Conservation (phyloP, 2,797 vertebrate species). For the Anguilla obscura region DNA sequence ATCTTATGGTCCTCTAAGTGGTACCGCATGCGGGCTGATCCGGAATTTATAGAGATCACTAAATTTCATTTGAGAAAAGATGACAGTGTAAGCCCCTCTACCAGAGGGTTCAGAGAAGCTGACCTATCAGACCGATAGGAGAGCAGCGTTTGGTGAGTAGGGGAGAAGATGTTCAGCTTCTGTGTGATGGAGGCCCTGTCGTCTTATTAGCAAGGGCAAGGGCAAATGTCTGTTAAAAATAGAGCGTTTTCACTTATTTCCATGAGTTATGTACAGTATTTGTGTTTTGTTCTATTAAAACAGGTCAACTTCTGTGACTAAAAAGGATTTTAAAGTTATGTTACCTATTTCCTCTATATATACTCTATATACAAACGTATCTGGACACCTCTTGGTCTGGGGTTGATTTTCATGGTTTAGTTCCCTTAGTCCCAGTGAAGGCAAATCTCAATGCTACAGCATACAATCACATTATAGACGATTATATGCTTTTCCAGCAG, state of each 20-base stretch:
- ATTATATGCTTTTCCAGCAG: no score
- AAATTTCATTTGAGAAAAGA: slow-evolving; percentile 54
- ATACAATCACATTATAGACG: no score
- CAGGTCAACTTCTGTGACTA: neutral
- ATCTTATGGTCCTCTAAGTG: slow-evolving; percentile 50
- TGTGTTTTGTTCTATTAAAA: neutral
- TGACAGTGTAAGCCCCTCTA: slow-evolving; percentile 44
- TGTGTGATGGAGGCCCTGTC: neutral
- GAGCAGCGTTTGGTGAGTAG: neutral
- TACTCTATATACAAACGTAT: neutral
- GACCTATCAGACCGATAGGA: slow-evolving; percentile 26
- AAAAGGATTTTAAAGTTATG: neutral
- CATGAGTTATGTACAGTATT: neutral
- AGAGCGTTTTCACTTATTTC: neutral
- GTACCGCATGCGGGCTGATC: slow-evolving; percentile 56
- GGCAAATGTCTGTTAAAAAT: neutral
- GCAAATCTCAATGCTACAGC: no score
- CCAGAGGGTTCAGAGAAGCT: slow-evolving; percentile 21
- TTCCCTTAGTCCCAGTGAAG: no score
- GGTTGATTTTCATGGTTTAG: no score
- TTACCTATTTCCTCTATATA: neutral
- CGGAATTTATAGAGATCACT: slow-evolving; percentile 49
- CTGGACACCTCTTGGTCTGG: no score
- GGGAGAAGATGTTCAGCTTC: neutral
- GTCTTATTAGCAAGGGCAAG: neutral